Percentiles rank a stretch among this genome's conserved stretches.
Conservation (phyloP, 2,797 vertebrate species). For the Oreochromis mossambicus region DNA sequence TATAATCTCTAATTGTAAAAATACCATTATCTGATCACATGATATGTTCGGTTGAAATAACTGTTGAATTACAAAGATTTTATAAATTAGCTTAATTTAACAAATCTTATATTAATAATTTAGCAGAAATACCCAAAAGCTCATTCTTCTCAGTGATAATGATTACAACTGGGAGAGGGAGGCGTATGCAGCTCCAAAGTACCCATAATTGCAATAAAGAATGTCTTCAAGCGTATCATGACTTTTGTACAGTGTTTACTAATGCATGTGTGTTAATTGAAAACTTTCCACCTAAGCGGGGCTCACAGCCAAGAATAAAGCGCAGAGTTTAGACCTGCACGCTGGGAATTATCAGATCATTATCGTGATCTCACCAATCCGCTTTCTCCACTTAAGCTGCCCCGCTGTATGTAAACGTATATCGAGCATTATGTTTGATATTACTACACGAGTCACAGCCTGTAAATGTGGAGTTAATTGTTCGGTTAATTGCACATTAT, state of each 20-base stretch:
- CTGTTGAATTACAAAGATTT: not conserved
- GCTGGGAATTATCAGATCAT: not conserved
- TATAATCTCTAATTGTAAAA: not conserved
- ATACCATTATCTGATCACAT: not conserved
- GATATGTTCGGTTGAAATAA: not conserved
- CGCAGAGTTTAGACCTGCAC: not conserved
- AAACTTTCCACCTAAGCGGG: slow-evolving; percentile 15
- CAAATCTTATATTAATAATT: slow-evolving; percentile 28
- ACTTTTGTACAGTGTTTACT: slow-evolving; percentile 32
- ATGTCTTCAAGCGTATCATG: slow-evolving; percentile 27
- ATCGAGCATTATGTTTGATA: slow-evolving; percentile 28
- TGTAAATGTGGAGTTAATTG: slow-evolving; percentile 57
- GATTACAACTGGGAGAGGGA: slow-evolving; percentile 9
- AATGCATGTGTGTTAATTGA: slow-evolving; percentile 26
- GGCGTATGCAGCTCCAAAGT: not conserved
- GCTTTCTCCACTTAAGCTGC: not conserved
- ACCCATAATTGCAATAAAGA: slow-evolving; percentile 17
- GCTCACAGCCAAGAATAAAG: not conserved
- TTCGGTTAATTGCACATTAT: slow-evolving; percentile 58
- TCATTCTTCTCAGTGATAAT: slow-evolving; percentile 5
- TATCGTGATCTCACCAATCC: not conserved
- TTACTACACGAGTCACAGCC: slow-evolving; percentile 15
- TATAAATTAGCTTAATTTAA: slow-evolving; percentile 7
- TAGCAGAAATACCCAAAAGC: not conserved
- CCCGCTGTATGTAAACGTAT: slow-evolving; percentile 9